Conservation (phyloP, 2,888 invertebrate species). For the Tenodera sinensis region DNA sequence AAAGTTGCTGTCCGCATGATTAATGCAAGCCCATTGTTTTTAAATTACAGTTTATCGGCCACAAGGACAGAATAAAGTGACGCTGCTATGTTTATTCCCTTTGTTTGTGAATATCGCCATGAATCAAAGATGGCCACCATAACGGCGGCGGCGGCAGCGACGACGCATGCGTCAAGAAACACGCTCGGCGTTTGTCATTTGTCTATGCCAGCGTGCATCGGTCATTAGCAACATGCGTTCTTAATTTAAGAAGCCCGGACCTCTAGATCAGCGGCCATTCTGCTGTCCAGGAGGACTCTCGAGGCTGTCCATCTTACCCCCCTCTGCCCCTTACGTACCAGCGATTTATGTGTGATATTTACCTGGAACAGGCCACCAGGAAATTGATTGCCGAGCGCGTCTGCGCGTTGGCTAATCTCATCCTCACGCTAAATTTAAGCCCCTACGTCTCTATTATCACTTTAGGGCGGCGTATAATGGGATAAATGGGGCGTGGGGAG, state of each 20-base stretch:
- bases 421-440: conserved; percentile 43
- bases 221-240: background rate
- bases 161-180: background rate
- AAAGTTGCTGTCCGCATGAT: background rate
- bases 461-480: conserved; percentile 42
- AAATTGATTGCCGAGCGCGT: conserved; percentile 30
- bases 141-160: no score
- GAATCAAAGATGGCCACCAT: background rate
- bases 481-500: conserved; percentile 27
- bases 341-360: background rate
- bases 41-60: background rate
- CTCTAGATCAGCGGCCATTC: background rate
- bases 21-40: background rate
- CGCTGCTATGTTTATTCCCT: background rate
- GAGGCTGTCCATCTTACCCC: conserved; percentile 6
- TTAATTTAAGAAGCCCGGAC: background rate
- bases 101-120: background rate
- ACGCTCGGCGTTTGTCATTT: background rate
- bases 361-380: conserved; percentile 15
- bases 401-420: conserved; percentile 33
- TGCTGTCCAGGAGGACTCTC: background rate
- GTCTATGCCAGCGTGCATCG: background rate
- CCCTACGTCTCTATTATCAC: conserved; percentile 43
- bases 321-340: background rate
- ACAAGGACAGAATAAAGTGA: no score